phyloP scores from a whole-genome alignment of 2,888 invertebrate species.

The Tiliacea aurago region DNA sequence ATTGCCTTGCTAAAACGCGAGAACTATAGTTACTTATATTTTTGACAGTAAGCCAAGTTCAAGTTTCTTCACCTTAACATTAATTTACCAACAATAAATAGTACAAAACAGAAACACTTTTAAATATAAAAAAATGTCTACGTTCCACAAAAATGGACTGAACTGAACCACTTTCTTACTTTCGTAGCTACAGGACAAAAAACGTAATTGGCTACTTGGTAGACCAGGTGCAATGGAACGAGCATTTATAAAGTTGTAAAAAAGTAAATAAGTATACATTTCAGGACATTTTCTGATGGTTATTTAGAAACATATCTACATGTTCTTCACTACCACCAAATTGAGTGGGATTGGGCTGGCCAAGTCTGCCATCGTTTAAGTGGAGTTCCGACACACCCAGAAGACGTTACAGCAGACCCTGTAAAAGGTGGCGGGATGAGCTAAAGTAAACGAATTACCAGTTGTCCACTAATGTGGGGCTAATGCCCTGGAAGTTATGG shows the following conservation, averaged over 20 bases:
- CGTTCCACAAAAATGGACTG: conserved; percentile 31
- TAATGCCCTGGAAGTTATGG: too few species aligned
- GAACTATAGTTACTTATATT: too few species aligned
- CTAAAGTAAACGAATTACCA: background rate
- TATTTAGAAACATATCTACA: too few species aligned
- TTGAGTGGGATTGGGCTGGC: too few species aligned
- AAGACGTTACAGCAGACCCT: too few species aligned
- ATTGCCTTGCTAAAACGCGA: too few species aligned
- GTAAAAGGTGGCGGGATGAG: too few species aligned
- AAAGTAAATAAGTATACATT: background rate
- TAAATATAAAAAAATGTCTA: conserved; percentile 51
- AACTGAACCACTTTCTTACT: conserved; percentile 66
- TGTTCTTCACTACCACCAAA: too few species aligned
- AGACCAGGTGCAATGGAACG: conserved; percentile 8
- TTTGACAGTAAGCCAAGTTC: background rate
- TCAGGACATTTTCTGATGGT: background rate
- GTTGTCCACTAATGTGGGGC: too few species aligned
- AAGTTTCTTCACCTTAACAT: conserved; percentile 19
- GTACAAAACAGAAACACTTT: conserved; percentile 11
- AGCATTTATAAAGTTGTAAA: background rate
- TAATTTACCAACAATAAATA: conserved; percentile 19
- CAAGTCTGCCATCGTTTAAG: too few species aligned
- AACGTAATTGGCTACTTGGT: conserved; percentile 38
- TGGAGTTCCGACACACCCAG: background rate
- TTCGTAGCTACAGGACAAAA: conserved; percentile 62